Evolutionary conservation across 2,113 vertebrate genomes (phyloP).

Genomic region (Alouatta palliata): DNA sequence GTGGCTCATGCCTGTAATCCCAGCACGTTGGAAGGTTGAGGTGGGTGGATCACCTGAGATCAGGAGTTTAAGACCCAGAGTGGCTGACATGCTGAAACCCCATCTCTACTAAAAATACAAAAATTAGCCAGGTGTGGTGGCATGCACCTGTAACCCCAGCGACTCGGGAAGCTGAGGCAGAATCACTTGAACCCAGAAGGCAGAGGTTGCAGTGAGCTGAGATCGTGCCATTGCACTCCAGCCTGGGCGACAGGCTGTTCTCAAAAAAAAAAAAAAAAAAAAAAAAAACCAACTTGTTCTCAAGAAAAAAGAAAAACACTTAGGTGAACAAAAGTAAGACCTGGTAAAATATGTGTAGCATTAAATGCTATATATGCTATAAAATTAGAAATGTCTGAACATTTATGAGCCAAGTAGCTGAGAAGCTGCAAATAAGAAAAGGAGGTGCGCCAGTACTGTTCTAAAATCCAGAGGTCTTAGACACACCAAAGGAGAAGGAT

Average conservation of each 20-base stretch:
- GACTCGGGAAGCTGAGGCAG: not conserved
- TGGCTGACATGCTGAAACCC: not conserved
- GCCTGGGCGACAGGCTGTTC: not conserved
- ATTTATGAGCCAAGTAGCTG: not conserved
- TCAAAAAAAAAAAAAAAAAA: not conserved
- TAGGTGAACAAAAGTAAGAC: not conserved
- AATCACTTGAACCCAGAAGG: not conserved
- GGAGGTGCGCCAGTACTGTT: not conserved
- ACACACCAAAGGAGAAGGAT: not conserved
- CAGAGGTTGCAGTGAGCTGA: not conserved
- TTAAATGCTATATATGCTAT: not conserved
- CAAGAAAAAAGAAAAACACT: not conserved
- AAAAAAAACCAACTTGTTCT: too few species aligned
- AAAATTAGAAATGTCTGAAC: not conserved
- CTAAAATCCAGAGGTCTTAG: not conserved
- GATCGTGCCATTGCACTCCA: not conserved
- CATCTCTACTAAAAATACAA: not conserved
- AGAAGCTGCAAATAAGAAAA: not conserved
- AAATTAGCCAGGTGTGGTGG: not conserved
- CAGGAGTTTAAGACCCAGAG: not conserved
- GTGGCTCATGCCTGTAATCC: not conserved
- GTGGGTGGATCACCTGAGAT: not conserved
- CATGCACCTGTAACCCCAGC: not conserved
- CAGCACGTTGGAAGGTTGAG: not conserved
- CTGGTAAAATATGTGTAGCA: not conserved